Percentiles rank a stretch among this genome's conserved stretches.
Evolutionary conservation across 1,140 invertebrate species (phyloP).

Genomic region (Diprion similis): DNA sequence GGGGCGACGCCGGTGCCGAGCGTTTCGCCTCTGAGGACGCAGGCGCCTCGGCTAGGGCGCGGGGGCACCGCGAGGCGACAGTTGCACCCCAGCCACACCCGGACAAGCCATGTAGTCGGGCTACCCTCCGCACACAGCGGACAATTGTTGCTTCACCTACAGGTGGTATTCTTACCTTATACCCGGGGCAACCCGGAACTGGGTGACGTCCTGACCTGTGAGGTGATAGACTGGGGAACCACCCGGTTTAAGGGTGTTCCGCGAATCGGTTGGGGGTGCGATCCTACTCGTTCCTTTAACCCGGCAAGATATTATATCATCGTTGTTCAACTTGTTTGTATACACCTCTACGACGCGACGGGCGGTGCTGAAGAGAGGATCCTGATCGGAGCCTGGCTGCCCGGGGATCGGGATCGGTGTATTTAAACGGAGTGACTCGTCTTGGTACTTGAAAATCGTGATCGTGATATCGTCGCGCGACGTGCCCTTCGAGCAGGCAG

Average conservation of each 20-base stretch:
- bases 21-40: constrained; percentile 37
- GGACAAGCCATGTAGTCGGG: constrained; percentile 62
- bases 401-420: no score
- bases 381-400: no score
- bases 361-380: no score
- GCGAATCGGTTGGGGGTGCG: no score
- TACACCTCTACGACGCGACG: no score
- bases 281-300: no score
- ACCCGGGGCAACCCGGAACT: neutral
- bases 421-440: no score
- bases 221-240: neutral
- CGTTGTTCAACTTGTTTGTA: no score
- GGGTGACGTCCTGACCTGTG: neutral
- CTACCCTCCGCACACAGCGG: constrained; percentile 61
- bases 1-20: constrained; percentile 15
- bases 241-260: neutral
- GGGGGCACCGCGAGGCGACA: constrained; percentile 49
- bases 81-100: constrained; percentile 62
- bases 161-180: constrained; percentile 50
- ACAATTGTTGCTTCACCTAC: constrained; percentile 64
- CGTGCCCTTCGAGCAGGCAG: no score
- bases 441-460: neutral
- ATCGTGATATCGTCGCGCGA: neutral
- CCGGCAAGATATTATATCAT: no score
- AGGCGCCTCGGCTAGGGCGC: constrained; percentile 46